Evolutionary conservation across 2,797 vertebrate genomes (phyloP), one percentile per base, ranked within the genome.

Genomic region (Salmo trutta): DNA sequence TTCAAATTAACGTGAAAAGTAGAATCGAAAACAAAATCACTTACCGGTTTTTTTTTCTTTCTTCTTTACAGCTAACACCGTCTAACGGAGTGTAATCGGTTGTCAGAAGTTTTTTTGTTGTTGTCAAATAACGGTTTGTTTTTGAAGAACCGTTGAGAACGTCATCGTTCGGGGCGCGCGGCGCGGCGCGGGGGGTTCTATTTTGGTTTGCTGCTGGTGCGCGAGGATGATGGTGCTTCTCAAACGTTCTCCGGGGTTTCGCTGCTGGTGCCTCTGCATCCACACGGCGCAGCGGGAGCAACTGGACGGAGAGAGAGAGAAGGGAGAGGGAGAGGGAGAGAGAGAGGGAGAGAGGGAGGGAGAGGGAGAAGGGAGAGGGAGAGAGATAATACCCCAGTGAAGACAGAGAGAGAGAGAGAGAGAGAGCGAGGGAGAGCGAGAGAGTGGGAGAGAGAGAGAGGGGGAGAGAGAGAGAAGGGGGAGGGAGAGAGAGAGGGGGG

Each of bases 111-210:
- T 33, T 6, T 33, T 33, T 33, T 33, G 29, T 29, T 29, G 29
- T 89, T 88, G 91, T 95, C 93, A 95, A 88, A 93, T 92, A 27
- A 87, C 81, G 59, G 77, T 86, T 83, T 82, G 89, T 54, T 86
- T 85, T 69, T 90, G 90, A 83, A 74, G 81, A 79, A 70, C 85
- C 80, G 90, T 87, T 89, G 81, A 77, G 84, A 93, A 91, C 90
- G 87, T 90, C 94, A 95, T 95, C 88, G 24, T 24, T 24, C 24
- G 24, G 24, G 24, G 24, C 24, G 24, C 24, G 24, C 24, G 24
- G 24, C 24, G 24, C 24, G 24, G 24, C 24, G 24, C 24, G 24
- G 31, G 29, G 78, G 86, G 76, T 82, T 83, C 69, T 64, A 72
- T 86, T 86, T 64, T 82, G 56, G 82, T 83, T 74, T 77, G 6